Percentiles rank a stretch among this genome's conserved stretches.
These are phyloP conservation scores for Trachelus iudaicus DNA, from an alignment of 2,888 invertebrate genomes.

Conservation along the genomic window DNA sequence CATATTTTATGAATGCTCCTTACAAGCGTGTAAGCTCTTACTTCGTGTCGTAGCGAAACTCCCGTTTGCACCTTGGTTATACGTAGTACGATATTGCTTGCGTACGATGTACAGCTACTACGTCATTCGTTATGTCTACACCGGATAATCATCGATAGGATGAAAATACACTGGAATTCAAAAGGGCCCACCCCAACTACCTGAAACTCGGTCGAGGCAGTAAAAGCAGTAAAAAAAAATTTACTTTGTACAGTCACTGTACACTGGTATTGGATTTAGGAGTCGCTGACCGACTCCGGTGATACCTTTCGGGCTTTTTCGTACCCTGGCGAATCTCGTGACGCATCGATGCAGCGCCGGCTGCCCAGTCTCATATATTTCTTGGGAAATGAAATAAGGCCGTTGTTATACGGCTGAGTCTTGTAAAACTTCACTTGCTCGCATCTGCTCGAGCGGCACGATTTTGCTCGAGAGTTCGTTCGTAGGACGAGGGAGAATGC, in stretches of 20 bases:
- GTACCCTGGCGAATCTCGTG: conserved; percentile 20
- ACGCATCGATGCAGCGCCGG: conserved; percentile 33
- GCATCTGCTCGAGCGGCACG: conserved; percentile 22
- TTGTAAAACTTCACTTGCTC: conserved; percentile 50
- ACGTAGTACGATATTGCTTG: background rate
- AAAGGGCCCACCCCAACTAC: background rate
- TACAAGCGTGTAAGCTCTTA: conserved; percentile 39
- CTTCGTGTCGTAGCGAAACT: conserved; percentile 25
- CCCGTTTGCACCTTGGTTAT: conserved; percentile 31
- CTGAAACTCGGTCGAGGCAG: no score
- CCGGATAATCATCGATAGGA: background rate
- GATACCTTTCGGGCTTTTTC: background rate
- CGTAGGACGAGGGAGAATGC: background rate
- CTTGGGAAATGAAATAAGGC: conserved; percentile 56
- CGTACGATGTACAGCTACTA: background rate
- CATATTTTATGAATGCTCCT: conserved; percentile 47
- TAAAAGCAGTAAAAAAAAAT: no score
- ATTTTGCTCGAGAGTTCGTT: background rate
- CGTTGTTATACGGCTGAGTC: conserved; percentile 49
- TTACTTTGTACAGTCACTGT: background rate
- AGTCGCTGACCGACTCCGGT: background rate
- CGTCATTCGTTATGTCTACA: background rate
- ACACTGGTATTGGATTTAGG: background rate
- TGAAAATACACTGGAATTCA: background rate
- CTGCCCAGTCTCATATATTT: conserved; percentile 48